Evolutionary conservation across 2,797 vertebrate species (phyloP).

Genomic region (Hemitrygon akajei): DNA sequence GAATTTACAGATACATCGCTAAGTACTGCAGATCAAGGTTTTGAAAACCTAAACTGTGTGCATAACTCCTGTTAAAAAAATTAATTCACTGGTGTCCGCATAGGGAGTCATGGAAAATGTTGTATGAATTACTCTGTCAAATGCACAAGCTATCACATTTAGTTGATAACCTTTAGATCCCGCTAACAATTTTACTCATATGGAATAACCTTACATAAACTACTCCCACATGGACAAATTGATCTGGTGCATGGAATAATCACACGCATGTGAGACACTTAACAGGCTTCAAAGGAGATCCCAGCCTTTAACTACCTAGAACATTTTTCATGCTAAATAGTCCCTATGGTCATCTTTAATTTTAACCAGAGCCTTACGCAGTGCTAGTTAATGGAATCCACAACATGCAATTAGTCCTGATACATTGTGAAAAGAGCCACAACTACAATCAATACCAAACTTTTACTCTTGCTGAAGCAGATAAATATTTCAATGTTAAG

Average conservation of each 20-base stretch:
- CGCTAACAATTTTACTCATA: not conserved
- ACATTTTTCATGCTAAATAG: slow-evolving; percentile 22
- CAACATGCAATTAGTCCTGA: not conserved
- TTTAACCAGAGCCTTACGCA: slow-evolving; percentile 21
- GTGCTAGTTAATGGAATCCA: not conserved
- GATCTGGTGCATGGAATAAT: slow-evolving; percentile 27
- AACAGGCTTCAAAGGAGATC: slow-evolving; percentile 18
- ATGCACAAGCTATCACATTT: not conserved
- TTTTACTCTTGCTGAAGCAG: not conserved
- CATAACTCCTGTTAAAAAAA: not conserved
- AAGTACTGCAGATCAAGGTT: not conserved
- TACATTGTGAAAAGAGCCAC: not conserved
- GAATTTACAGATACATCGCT: not conserved
- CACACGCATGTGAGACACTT: slow-evolving; percentile 21
- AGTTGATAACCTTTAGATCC: slow-evolving; percentile 13
- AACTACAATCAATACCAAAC: not conserved
- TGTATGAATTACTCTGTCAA: not conserved
- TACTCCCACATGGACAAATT: slow-evolving; percentile 4
- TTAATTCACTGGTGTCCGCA: not conserved
- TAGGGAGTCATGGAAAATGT: not conserved
- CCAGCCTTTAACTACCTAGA: not conserved
- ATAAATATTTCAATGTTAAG: not conserved
- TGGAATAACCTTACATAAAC: slow-evolving; percentile 19
- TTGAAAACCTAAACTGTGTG: not conserved
- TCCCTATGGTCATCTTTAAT: slow-evolving; percentile 6